Base-by-base conservation (phyloP, 1,140 invertebrate genomes). In the Cydia amplana region DNA sequence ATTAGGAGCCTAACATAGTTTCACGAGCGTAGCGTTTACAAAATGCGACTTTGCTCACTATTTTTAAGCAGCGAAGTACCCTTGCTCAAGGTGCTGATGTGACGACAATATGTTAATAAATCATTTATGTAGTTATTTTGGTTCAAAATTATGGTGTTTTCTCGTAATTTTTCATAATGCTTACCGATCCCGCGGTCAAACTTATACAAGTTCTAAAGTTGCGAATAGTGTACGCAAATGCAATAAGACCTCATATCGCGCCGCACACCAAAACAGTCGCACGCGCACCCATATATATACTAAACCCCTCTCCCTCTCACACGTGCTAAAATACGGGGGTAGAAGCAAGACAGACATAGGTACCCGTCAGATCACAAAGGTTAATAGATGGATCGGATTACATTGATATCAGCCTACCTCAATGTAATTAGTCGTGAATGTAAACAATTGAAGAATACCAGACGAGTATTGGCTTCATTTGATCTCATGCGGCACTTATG, bases 351-450 rank as follows among this genome's bases (percentile, higher is more conserved):
- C 55, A 23, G 9, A n/a, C 18, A 60, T 60, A 60, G n/a, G n/a
- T n/a, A n/a, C n/a, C n/a, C 20, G 55, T 20, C 18, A 23, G 18
- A 23, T 60, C n/a, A 1, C 43, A 46, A 46, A 46, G 43, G 18
- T 60, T 60, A 60, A 60, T 60, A 23, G 55, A 23, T 60, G 20
- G 18, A 60, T 60, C 55, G 55, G 20, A n/a, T 60, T 60, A 60
- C 55, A 23, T 9, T 23, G 55, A 12, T 60, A 60, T 20, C 55
- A 60, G 55, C 55, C 55, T 60, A 60, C 55, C 55, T 23, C 55
- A 60, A 60, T 23, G 18, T 60, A 60, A 60, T 60, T 60, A 60
- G 55, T 18, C 6, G 6, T 23, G 20, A 60, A 60, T 60, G 55
- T 60, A 60, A 60, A 60, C 55, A 60, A 23, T 60, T 60, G 55